These are phyloP conservation scores for Condylura cristata DNA, from an alignment of 2,113 vertebrate species.

Conservation along the genomic window DNA sequence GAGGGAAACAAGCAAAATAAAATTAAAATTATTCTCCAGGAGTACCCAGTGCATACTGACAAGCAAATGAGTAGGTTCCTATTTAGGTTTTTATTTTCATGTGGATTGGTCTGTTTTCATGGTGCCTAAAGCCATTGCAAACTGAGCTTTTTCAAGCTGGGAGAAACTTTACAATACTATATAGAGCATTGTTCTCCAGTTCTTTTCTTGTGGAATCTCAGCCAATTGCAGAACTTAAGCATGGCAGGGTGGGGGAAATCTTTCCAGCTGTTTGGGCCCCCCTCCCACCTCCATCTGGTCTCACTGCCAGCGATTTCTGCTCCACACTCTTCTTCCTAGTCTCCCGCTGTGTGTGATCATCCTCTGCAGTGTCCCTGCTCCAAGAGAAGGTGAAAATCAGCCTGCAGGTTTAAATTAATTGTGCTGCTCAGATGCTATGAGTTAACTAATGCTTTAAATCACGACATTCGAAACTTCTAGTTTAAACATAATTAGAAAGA, in stretches of 20 bases:
- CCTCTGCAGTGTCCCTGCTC: neutral
- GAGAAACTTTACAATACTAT: neutral
- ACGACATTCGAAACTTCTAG: conserved; percentile 47
- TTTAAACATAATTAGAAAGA: conserved; percentile 62
- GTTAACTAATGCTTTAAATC: conserved; percentile 54
- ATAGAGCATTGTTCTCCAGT: neutral
- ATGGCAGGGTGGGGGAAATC: neutral
- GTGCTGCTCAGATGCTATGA: conserved; percentile 50
- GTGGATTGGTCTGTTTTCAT: neutral
- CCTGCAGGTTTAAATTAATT: conserved; percentile 76
- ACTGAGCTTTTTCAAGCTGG: neutral
- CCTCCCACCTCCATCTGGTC: rapidly evolving
- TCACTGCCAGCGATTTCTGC: neutral
- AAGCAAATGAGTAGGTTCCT: neutral
- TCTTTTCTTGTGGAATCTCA: conserved; percentile 32
- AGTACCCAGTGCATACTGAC: neutral
- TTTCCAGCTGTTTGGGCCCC: neutral
- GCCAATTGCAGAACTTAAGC: neutral
- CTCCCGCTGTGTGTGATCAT: conserved; percentile 5
- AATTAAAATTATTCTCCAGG: neutral
- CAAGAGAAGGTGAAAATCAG: conserved; percentile 66
- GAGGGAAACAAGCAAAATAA: neutral
- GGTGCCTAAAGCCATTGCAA: neutral
- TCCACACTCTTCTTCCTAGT: neutral
- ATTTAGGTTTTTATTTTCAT: neutral